Conservation (phyloP, 2,113 vertebrate species). For the Spilogale gracilis region DNA sequence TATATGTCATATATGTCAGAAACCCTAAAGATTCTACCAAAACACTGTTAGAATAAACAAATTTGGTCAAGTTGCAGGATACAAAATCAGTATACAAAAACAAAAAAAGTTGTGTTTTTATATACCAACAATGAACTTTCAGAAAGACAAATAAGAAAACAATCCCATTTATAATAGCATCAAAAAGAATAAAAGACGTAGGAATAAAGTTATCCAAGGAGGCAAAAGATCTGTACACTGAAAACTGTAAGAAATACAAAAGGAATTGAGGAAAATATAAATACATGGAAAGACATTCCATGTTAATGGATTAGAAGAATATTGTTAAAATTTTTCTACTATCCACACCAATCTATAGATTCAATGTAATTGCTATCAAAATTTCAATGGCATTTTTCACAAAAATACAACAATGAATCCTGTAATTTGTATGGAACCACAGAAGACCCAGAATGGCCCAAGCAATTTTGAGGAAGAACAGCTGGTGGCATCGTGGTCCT, state of each 20-base stretch:
- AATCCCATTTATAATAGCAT: background rate
- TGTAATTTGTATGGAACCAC: background rate
- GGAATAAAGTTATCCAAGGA: background rate
- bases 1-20: background rate
- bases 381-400: background rate
- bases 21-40: background rate
- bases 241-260: background rate
- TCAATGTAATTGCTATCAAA: background rate
- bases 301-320: background rate
- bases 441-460: background rate
- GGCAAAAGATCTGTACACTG: background rate
- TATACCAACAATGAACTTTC: background rate
- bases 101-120: slow-evolving; percentile 1
- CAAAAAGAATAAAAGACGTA: background rate
- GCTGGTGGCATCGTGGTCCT: background rate
- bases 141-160: slow-evolving; percentile 29
- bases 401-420: background rate
- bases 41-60: background rate
- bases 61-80: background rate
- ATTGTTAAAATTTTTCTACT: background rate
- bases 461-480: background rate
- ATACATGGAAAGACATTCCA: background rate
- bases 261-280: background rate
- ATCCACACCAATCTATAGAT: background rate
- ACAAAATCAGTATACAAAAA: background rate